Base-by-base conservation (phyloP, 2,113 vertebrate genomes). In the Clarias batrachus region DNA sequence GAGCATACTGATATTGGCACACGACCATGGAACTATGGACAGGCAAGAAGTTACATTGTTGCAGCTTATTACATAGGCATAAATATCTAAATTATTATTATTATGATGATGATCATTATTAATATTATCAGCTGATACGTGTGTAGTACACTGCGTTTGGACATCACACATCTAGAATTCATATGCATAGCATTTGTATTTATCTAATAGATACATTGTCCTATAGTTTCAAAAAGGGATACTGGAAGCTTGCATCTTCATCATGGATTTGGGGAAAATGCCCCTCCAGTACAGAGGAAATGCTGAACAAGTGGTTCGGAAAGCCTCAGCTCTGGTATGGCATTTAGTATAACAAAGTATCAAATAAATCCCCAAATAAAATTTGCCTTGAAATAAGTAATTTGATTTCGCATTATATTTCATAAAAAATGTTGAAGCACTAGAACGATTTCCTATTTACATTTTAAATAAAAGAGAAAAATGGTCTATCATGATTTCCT, bases 11-110 rank as follows among this genome's bases (percentile, higher is more conserved):
- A 93, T 0, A 54, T 97, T 19, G 83, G 88, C 9, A 60, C 16
- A 1, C 95, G 96, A 52, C 93, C 92, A 89, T 99, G 98, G 98
- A 93, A 95, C 86, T 99, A 93, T 0, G 98, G 97, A 33, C 97
- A 99, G 97, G 98, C 97, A 93, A 94, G 78, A 25, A 70, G 1
- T 41, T 76, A 23, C 27, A 68, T 23, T 57, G 52, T 30, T 7
- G 48, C n/a, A 54, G 4, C 3, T 77, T 77, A 77, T 77, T 77
- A 48, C 48, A 52, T 33, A 37, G 33, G 33, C 33, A 37, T 37
- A 37, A 37, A 37, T 37, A 77, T n/a, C 74, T 54, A 1, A 16
- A 48, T 2, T 3, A 54, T n/a, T 1, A 41, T 41, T 6, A 41
- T 41, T 6, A 41, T 41, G 0, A 41, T 41, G 0, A 41, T 41